phyloP scores from a whole-genome alignment of 2,888 invertebrate species.

The Aphodius sticticus region DNA sequence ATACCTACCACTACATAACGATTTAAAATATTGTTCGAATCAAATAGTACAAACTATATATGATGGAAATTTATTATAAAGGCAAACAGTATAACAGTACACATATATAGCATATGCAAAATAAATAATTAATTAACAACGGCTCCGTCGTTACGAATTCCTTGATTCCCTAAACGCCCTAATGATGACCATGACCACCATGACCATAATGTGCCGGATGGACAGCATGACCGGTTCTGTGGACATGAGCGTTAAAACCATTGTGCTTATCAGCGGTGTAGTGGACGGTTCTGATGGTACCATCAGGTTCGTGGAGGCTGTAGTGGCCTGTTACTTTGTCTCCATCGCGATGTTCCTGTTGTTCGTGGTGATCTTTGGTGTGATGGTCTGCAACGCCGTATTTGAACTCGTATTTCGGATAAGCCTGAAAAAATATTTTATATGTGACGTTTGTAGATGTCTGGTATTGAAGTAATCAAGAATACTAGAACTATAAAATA shows the following conservation, averaged over 20 bases:
- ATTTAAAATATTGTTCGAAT: too few relatives aligned
- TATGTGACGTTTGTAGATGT: neutral
- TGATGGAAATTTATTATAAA: neutral
- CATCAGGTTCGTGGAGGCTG: conserved; percentile 56
- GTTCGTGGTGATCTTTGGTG: conserved; percentile 55
- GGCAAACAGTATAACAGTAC: conserved; percentile 4
- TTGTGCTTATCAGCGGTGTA: conserved; percentile 52
- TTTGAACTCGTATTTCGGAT: conserved; percentile 51
- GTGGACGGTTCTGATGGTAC: conserved; percentile 55
- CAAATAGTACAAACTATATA: neutral
- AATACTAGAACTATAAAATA: too few relatives aligned
- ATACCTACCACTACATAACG: too few relatives aligned
- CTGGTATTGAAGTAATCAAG: neutral
- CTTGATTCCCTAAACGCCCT: neutral
- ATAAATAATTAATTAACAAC: neutral
- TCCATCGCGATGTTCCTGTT: conserved; percentile 55
- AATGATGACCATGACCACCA: neutral
- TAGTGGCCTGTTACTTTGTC: conserved; percentile 55
- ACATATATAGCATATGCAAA: conserved; percentile 4
- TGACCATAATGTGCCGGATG: conserved; percentile 44
- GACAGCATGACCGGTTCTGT: conserved; percentile 51
- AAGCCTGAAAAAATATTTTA: conserved; percentile 24
- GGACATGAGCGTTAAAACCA: conserved; percentile 54
- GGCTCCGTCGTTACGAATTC: neutral
- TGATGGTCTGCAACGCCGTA: conserved; percentile 57